A percentile compares a stretch with the other conserved stretches of the same genome.
Evolutionary conservation across 2,888 invertebrate genomes (phyloP).

Genomic region (Argynnis bischoffii): DNA sequence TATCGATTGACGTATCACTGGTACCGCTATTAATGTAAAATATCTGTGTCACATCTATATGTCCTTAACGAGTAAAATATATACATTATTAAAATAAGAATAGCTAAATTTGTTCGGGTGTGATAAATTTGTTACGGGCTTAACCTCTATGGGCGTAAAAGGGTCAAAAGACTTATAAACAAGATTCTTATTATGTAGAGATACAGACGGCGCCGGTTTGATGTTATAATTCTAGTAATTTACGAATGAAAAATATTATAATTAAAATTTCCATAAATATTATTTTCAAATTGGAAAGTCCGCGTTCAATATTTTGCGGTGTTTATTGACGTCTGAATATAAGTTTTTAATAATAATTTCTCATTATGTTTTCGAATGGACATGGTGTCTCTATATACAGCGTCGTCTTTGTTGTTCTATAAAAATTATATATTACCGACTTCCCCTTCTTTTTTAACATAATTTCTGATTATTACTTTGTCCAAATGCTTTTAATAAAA

Average conservation of each 20-base stretch:
- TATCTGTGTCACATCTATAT: constrained; percentile 15
- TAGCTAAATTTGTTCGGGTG: constrained; percentile 22
- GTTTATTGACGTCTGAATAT: constrained; percentile 13
- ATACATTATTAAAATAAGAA: constrained; percentile 10
- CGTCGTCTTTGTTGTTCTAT: constrained; percentile 5
- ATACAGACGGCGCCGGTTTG: constrained; percentile 27
- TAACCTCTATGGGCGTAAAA: constrained; percentile 20
- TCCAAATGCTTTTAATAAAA: too few species aligned
- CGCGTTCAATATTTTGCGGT: constrained; percentile 31
- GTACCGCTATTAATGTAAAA: constrained; percentile 11
- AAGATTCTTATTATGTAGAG: constrained; percentile 25
- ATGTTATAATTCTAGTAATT: constrained; percentile 30
- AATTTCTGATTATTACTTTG: too few species aligned
- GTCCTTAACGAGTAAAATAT: constrained; percentile 16
- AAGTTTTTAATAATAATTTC: constrained; percentile 19
- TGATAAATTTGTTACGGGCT: constrained; percentile 22
- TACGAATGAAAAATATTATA: constrained; percentile 28
- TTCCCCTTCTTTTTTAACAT: too few species aligned
- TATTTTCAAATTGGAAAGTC: constrained; percentile 27
- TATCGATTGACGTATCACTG: constrained; percentile 13
- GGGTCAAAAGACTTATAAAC: constrained; percentile 32
- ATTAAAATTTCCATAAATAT: constrained; percentile 31
- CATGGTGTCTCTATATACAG: constrained; percentile 7
- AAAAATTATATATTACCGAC: not conserved
- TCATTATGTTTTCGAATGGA: constrained; percentile 16